Percentiles rank a stretch among this genome's conserved stretches.
These are phyloP conservation scores for Laticauda colubrina DNA, from an alignment of 2,113 vertebrate genomes.

Conservation along the genomic window DNA sequence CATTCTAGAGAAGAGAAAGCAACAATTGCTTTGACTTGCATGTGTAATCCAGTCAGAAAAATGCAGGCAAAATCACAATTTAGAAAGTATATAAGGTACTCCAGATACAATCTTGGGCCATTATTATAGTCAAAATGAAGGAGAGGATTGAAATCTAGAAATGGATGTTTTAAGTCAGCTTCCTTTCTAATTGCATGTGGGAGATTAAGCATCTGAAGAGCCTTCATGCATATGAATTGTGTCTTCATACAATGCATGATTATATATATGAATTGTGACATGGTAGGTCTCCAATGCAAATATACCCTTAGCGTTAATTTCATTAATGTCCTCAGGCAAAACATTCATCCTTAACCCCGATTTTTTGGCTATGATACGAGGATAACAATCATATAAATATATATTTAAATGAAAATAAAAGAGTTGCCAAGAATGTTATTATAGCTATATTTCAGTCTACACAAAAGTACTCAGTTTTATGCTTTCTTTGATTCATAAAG, in stretches of 20 bases:
- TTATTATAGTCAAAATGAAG: background rate
- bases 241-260: background rate
- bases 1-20: background rate
- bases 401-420: background rate
- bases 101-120: background rate
- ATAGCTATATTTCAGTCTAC: background rate
- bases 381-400: background rate
- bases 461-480: background rate
- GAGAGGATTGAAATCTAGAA: background rate
- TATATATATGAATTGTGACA: background rate
- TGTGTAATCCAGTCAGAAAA: background rate
- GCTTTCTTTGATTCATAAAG: background rate
- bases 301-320: background rate
- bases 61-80: background rate
- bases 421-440: background rate
- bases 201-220: background rate
- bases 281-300: background rate
- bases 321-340: background rate
- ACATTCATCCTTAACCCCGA: background rate
- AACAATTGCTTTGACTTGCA: background rate
- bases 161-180: background rate
- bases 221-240: background rate
- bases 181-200: background rate
- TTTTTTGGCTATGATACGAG: background rate
- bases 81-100: background rate